Evolutionary conservation across 2,113 vertebrate species (phyloP).

Genomic region (Microcebus lehilahytsara): DNA sequence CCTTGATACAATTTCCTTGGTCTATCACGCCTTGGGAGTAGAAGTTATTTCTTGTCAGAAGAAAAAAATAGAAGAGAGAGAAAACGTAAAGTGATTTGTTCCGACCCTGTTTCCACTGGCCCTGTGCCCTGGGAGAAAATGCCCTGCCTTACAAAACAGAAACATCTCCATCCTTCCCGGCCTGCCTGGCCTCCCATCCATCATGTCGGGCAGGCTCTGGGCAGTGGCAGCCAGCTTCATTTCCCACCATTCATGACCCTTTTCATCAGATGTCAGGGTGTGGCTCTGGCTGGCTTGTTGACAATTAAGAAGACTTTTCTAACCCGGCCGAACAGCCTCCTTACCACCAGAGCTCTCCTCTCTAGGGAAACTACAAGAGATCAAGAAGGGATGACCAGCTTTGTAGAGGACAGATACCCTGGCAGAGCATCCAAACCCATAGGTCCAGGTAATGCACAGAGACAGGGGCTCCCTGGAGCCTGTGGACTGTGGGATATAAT

Average conservation of each 20-base stretch:
- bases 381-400: neutral
- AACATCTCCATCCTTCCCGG: constrained; percentile 39
- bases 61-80: constrained; percentile 7
- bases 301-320: constrained; percentile 39
- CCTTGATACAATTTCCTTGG: neutral
- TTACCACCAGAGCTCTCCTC: neutral
- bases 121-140: constrained; percentile 51
- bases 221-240: neutral
- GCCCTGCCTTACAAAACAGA: constrained; percentile 44
- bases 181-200: constrained; percentile 33
- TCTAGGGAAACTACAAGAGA: neutral
- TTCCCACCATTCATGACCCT: constrained; percentile 9
- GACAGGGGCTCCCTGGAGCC: neutral
- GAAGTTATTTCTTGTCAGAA: constrained; percentile 57
- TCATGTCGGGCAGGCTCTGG: constrained; percentile 48
- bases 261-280: constrained; percentile 43
- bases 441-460: neutral
- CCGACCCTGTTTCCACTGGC: constrained; percentile 48
- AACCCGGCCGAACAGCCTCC: neutral
- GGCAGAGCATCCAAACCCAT: rapidly evolving
- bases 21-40: neutral
- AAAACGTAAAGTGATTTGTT: constrained; percentile 64
- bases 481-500: neutral
- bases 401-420: neutral
- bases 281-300: neutral